Base-by-base conservation (phyloP, 1,140 invertebrate genomes). In the Eubasilissa regina region DNA sequence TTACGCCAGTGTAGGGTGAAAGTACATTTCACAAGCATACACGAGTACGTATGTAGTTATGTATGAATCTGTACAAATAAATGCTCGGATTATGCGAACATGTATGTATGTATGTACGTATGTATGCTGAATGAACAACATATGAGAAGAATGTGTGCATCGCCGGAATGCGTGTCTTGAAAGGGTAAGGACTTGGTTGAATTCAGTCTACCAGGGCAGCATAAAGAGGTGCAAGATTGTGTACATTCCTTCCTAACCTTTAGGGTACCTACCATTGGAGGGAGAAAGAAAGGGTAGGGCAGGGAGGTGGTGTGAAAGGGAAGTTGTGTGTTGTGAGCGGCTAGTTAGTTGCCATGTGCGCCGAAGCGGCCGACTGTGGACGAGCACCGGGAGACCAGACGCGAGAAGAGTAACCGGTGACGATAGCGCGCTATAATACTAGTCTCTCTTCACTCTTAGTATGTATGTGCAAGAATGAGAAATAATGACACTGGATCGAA, bases 111-210 rank as follows among this genome's bases (percentile, higher is more conserved):
- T 35, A 35, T 35, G 25, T 35, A 35, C 25, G 25, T 3, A 35
- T 35, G 25, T 35, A 35, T 35, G 25, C 1, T 35, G 25, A 6
- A 35, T 35, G 25, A 35, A 6, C 25, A 35, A 35, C 6, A 35
- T 35, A 6, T 35, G 25, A 3, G 44, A 73, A 78, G 44, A 75
- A 74, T 73, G 21, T 55, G 75, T 77, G 78, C 70, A 74, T 66
- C 48, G 44, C 21, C 45, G 77, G 80, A 81, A 81, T 81, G 80
- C 62, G 73, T 35, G 75, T 82, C 58, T 76, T 78, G 78, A 83
- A 83, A 80, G 81, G 81, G 81, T 83, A 83, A 80, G 78, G 78
- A 74, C 78, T 78, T 78, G 53, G 48, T 76, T 83, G 81, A 83
- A 83, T 83, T 83, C 73, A 45, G 51, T 45, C 56, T 77, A 80